A percentile compares a stretch with the other conserved stretches of the same genome.
These are phyloP conservation scores for Microtus richardsoni DNA, from an alignment of 2,113 vertebrate species.

Conservation along the genomic window DNA sequence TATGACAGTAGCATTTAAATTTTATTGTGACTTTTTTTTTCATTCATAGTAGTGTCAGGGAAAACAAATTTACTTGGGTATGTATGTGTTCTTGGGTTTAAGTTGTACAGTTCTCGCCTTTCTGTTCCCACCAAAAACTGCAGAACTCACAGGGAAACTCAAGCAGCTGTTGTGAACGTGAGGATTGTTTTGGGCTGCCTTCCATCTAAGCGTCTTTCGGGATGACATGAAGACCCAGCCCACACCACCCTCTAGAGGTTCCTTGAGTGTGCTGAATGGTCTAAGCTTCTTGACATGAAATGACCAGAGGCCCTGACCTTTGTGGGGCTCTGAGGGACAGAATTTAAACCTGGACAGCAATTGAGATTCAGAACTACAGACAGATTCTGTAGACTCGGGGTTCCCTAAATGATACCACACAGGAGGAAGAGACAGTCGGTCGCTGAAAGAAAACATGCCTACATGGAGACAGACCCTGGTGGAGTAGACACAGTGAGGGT, in stretches of 20 bases:
- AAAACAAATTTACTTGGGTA: conserved; percentile 42
- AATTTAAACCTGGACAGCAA: neutral
- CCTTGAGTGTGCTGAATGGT: neutral
- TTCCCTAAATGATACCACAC: neutral
- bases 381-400: too few relatives aligned
- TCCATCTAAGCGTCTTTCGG: neutral
- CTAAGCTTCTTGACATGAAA: neutral
- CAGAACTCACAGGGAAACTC: neutral
- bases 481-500: neutral
- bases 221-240: neutral
- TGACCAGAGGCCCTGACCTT: neutral
- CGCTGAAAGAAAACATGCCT: neutral
- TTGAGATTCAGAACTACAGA: neutral
- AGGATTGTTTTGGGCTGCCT: neutral
- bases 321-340: neutral
- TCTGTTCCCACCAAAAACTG: neutral
- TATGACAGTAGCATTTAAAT: neutral
- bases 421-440: neutral
- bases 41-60: neutral
- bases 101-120: neutral
- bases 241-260: neutral
- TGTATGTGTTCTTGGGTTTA: neutral
- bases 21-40: neutral
- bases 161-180: neutral
- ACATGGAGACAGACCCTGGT: neutral